Evolutionary conservation across 2,797 vertebrate species (phyloP).

Genomic region (Heliangelus exortis): DNA sequence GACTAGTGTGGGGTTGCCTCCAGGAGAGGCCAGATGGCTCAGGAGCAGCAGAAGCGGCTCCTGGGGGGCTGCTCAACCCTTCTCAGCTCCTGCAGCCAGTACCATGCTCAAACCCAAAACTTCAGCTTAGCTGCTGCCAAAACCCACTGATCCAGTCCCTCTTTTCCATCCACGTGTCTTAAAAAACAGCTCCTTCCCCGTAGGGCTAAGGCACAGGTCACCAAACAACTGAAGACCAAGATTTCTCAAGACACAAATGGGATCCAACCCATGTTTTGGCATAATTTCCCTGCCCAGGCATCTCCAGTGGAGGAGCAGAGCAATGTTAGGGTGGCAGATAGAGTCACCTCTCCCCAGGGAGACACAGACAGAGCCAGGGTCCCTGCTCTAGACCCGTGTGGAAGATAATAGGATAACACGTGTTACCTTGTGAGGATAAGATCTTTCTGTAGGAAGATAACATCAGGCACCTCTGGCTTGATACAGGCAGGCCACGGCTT

Average conservation of each 20-base stretch:
- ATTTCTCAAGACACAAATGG: not conserved
- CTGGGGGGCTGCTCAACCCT: not conserved
- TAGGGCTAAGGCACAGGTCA: not conserved
- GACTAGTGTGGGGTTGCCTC: fast-evolving
- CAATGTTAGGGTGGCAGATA: fast-evolving
- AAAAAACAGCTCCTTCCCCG: not conserved
- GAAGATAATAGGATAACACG: not conserved
- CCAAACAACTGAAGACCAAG: not conserved
- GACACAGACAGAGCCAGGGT: not conserved
- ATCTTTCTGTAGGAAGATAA: not conserved
- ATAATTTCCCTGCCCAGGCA: not conserved
- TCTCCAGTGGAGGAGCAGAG: not conserved
- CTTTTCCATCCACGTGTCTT: not conserved
- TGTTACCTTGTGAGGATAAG: no score
- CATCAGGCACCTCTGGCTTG: not conserved
- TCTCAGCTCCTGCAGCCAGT: not conserved
- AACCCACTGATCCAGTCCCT: not conserved
- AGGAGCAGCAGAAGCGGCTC: not conserved
- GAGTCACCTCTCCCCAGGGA: not conserved
- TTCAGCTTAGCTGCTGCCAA: not conserved
- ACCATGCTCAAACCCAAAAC: not conserved
- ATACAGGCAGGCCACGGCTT: not conserved
- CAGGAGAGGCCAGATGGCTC: not conserved
- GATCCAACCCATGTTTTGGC: not conserved
- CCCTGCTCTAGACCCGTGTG: not conserved